A percentile compares a stretch with the other conserved stretches of the same genome.
Evolutionary conservation across 2,888 invertebrate species (phyloP).

Genomic region (Bombylius discolor): DNA sequence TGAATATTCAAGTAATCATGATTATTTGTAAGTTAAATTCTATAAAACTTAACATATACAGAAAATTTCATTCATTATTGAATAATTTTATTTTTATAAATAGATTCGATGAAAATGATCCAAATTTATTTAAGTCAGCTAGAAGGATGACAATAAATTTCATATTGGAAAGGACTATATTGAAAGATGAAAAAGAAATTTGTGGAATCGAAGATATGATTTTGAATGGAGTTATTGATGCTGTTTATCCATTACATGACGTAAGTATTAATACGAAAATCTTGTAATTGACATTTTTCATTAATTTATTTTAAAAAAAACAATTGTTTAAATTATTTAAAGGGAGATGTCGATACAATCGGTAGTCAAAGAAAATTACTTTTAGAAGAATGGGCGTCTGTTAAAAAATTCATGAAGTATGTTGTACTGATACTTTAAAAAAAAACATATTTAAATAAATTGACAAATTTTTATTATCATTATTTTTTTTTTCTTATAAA

Average conservation of each 20-base stretch:
- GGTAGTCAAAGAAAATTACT: constrained; percentile 42
- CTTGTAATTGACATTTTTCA: not conserved
- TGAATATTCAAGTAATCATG: constrained; percentile 56
- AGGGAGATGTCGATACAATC: constrained; percentile 42
- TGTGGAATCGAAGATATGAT: constrained; percentile 54
- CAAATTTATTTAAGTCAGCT: constrained; percentile 54
- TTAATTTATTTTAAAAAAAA: not conserved
- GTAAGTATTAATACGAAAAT: constrained; percentile 36
- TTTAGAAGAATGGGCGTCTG: constrained; percentile 56
- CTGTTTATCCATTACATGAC: constrained; percentile 65
- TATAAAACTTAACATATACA: not conserved
- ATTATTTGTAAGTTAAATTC: constrained; percentile 49
- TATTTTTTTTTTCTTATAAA: constrained; percentile 12
- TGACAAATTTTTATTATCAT: not conserved
- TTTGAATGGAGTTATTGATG: constrained; percentile 49
- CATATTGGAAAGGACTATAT: constrained; percentile 55
- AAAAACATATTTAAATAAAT: no score
- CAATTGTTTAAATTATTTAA: constrained; percentile 18
- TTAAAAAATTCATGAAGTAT: constrained; percentile 53
- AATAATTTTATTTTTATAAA: not conserved
- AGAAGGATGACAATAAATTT: constrained; percentile 58
- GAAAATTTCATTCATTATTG: not conserved
- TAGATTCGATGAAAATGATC: constrained; percentile 51
- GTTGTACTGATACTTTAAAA: constrained; percentile 7
- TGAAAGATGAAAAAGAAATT: constrained; percentile 39